phyloP scores from a whole-genome alignment of 2,888 invertebrate genomes.

The Aquatica leii region DNA sequence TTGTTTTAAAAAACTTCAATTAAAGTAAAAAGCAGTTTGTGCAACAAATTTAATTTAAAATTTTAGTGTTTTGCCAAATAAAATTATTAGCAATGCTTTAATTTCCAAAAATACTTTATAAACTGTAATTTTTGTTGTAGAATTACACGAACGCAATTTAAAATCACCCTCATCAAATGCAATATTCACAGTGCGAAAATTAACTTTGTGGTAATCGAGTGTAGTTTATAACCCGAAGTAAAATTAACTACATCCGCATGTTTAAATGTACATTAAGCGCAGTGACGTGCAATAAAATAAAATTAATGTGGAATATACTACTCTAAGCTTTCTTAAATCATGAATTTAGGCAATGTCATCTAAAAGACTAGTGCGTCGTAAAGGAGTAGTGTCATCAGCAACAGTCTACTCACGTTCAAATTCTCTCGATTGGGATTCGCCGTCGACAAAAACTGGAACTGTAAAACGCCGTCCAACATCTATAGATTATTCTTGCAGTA shows the following conservation, averaged over 20 bases:
- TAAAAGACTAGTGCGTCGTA: conserved; percentile 44
- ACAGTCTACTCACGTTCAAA: conserved; percentile 43
- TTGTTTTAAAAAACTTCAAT: too few relatives aligned
- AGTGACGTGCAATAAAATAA: neutral
- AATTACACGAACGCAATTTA: conserved; percentile 1
- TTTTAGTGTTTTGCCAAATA: too few relatives aligned
- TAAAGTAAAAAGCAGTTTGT: too few relatives aligned
- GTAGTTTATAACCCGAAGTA: conserved; percentile 17
- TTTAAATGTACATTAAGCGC: neutral
- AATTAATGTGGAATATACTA: neutral
- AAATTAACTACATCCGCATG: conserved; percentile 4
- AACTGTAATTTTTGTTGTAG: too few relatives aligned
- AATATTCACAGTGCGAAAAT: too few relatives aligned
- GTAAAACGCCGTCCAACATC: conserved; percentile 73
- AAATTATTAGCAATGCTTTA: too few relatives aligned
- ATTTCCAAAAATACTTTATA: too few relatives aligned
- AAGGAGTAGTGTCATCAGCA: conserved; percentile 45
- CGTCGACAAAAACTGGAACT: conserved; percentile 75
- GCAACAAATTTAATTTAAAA: too few relatives aligned
- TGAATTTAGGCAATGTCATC: conserved; percentile 42
- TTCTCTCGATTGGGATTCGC: conserved; percentile 75
- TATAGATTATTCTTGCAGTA: conserved; percentile 38
- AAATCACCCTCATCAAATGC: conserved; percentile 17
- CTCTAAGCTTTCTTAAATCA: conserved; percentile 14
- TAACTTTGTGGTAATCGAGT: too few relatives aligned